Conservation (phyloP, 2,888 invertebrate species). For the Ichneumon xanthorius region DNA sequence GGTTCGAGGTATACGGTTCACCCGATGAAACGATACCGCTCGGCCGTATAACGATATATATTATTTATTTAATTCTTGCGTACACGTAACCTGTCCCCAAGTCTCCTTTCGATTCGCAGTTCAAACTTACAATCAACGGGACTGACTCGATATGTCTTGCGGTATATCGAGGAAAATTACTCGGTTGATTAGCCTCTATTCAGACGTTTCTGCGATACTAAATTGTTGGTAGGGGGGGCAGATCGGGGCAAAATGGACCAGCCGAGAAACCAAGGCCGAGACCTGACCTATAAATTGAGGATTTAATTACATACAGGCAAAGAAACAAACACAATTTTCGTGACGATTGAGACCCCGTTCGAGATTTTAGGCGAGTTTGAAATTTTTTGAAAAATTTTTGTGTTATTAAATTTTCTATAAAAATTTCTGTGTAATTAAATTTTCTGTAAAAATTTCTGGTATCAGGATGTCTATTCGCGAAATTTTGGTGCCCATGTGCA, state of each 20-base stretch:
- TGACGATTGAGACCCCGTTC: too few species aligned
- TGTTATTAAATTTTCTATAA: too few species aligned
- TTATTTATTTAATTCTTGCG: not conserved
- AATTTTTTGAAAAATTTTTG: too few species aligned
- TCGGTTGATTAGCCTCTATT: conserved; percentile 29
- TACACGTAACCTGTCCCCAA: not conserved
- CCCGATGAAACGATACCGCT: not conserved
- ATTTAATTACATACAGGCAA: too few species aligned
- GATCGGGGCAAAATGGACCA: not conserved
- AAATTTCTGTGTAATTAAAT: too few species aligned
- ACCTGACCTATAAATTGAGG: too few species aligned
- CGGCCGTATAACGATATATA: not conserved
- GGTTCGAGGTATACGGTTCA: not conserved
- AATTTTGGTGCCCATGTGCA: too few species aligned
- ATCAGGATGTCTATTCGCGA: too few species aligned
- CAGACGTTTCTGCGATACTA: conserved; percentile 25
- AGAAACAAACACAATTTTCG: too few species aligned
- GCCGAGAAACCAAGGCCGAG: not conserved
- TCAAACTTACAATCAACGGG: not conserved
- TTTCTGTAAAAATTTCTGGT: too few species aligned
- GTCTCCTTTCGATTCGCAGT: conserved; percentile 7
- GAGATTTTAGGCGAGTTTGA: too few species aligned
- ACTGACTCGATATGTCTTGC: conserved; percentile 9
- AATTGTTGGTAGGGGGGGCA: not conserved
- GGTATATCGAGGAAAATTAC: conserved; percentile 18